phyloP scores from a whole-genome alignment of 2,888 invertebrate species.

The Brenthis daphne region DNA sequence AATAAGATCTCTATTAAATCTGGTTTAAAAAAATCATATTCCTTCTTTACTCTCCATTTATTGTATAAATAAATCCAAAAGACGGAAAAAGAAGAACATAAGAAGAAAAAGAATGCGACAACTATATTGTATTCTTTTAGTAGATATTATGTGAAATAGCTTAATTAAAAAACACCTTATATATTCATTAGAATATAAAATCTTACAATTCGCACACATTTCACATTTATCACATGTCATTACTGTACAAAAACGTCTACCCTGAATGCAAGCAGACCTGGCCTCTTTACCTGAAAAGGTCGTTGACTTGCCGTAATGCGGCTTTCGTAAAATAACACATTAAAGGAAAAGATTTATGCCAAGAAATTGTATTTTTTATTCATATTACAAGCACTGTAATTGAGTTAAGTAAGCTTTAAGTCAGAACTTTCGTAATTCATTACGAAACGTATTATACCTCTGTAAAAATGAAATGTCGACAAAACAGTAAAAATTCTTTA shows the following conservation, averaged over 20 bases:
- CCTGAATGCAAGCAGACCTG: constrained; percentile 9
- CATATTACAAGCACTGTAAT: background rate
- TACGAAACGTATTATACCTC: background rate
- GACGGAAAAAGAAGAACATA: no score
- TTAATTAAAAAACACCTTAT: background rate
- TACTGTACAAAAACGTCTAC: constrained; percentile 11
- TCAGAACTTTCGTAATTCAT: constrained; percentile 1
- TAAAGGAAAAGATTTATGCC: constrained; percentile 17
- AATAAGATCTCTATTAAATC: no score
- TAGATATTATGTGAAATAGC: background rate
- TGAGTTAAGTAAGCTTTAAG: background rate
- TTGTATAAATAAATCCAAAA: no score
- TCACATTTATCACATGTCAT: constrained; percentile 10
- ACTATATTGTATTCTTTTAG: no score
- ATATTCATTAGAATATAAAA: background rate
- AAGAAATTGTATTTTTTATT: constrained; percentile 13
- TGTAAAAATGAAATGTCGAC: no score
- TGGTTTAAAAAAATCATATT: no score
- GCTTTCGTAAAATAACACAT: constrained; percentile 23
- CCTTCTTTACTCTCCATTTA: no score
- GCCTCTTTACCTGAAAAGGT: constrained; percentile 30
- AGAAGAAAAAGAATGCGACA: no score
- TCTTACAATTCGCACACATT: background rate
- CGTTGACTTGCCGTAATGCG: constrained; percentile 31
- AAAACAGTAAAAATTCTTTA: no score